Conservation (phyloP, 2,888 invertebrate species). For the Xestia sexstrigata region DNA sequence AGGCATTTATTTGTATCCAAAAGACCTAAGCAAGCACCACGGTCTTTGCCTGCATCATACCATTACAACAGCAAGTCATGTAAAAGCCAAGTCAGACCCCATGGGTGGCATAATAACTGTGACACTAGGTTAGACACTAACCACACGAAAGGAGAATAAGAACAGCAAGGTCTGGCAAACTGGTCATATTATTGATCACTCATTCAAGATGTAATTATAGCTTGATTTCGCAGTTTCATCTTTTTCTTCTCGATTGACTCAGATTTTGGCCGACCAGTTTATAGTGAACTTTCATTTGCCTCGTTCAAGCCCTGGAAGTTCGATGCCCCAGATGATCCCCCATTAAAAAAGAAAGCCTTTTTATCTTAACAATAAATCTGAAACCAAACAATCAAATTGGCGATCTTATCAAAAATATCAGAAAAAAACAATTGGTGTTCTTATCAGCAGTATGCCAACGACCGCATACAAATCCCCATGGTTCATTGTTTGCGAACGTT, state of each 20-base stretch:
- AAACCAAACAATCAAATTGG: constrained; percentile 7
- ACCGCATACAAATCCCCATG: constrained; percentile 54
- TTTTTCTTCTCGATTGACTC: background rate
- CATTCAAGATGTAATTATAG: background rate
- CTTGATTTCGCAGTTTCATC: background rate
- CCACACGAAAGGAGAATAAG: too few relatives aligned
- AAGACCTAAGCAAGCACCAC: background rate
- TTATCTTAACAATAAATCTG: background rate
- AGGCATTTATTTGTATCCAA: background rate
- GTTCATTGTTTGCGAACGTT: constrained; percentile 66
- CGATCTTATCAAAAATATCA: constrained; percentile 14
- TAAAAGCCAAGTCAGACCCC: too few relatives aligned
- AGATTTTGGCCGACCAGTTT: too few relatives aligned
- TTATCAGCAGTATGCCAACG: constrained; percentile 62
- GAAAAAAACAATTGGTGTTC: constrained; percentile 31
- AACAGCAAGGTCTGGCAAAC: too few relatives aligned
- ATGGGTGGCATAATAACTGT: too few relatives aligned
- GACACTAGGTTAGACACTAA: too few relatives aligned
- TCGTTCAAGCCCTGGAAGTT: background rate
- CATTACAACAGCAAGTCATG: too few relatives aligned
- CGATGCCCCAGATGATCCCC: background rate
- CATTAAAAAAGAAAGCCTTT: background rate
- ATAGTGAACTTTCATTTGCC: too few relatives aligned
- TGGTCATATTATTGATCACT: background rate
- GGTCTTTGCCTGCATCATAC: background rate